phyloP scores from a whole-genome alignment of 2,797 vertebrate species.

The Steatocranus sp. region DNA sequence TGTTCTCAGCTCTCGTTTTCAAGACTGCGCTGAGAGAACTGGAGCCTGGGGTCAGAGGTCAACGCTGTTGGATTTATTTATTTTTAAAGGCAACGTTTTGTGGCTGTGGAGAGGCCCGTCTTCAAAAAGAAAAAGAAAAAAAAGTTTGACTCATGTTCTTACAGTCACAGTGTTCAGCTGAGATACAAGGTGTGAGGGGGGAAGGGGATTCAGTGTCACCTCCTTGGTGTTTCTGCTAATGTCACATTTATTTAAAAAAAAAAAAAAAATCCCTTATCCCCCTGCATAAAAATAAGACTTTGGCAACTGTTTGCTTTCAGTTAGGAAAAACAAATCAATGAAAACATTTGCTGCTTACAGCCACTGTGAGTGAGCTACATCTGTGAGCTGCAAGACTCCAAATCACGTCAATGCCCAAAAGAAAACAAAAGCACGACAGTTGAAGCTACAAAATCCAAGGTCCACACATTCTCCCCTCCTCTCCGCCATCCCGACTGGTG shows the following conservation, averaged over 20 bases:
- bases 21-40: slow-evolving; percentile 10
- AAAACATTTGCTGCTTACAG: slow-evolving; percentile 28
- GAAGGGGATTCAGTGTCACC: slow-evolving; percentile 41
- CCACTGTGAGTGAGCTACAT: slow-evolving; percentile 16
- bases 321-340: slow-evolving; percentile 39
- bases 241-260: slow-evolving; percentile 36
- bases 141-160: slow-evolving; percentile 73
- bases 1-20: slow-evolving; percentile 41
- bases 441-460: slow-evolving; percentile 51
- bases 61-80: slow-evolving; percentile 51
- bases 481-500: neutral
- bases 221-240: slow-evolving; percentile 25
- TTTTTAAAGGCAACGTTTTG: slow-evolving; percentile 81
- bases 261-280: slow-evolving; percentile 64
- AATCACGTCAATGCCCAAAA: slow-evolving; percentile 48
- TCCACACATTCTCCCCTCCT: neutral
- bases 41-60: slow-evolving; percentile 69
- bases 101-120: slow-evolving; percentile 46
- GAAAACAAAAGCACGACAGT: slow-evolving; percentile 45
- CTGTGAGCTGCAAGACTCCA: slow-evolving; percentile 38
- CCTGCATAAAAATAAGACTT: slow-evolving; percentile 74
- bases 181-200: slow-evolving; percentile 36
- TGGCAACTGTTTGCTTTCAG: slow-evolving; percentile 64
- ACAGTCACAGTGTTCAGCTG: slow-evolving; percentile 86
- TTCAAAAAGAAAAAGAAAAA: neutral